Evolutionary conservation across 2,888 invertebrate genomes (phyloP).

Genomic region (Drosophila prostipennis): DNA sequence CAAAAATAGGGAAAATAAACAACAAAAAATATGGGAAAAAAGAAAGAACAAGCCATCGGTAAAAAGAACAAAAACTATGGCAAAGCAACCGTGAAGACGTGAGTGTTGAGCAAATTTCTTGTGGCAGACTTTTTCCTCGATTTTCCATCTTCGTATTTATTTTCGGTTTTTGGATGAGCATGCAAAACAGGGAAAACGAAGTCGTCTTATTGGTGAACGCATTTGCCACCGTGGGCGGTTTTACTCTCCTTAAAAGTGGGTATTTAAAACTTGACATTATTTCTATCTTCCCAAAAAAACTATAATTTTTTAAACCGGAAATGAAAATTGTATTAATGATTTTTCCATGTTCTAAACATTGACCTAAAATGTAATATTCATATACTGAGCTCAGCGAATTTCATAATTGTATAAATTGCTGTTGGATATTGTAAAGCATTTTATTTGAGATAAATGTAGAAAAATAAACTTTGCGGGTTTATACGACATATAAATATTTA

Average conservation of each 20-base stretch:
- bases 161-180: conserved; percentile 16
- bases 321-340: too few species aligned
- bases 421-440: too few species aligned
- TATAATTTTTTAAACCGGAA: too few species aligned
- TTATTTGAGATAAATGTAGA: too few species aligned
- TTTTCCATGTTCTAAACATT: too few species aligned
- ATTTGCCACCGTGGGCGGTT: conserved; percentile 12
- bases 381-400: too few species aligned
- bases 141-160: conserved; percentile 14
- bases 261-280: too few species aligned
- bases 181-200: conserved; percentile 29
- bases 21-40: not conserved
- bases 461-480: too few species aligned
- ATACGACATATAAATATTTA: too few species aligned
- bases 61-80: conserved; percentile 20
- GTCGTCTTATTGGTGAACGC: conserved; percentile 22
- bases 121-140: conserved; percentile 14
- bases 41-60: conserved; percentile 9
- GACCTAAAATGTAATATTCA: too few species aligned
- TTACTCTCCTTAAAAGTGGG: not conserved
- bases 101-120: conserved; percentile 61
- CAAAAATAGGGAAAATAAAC: conserved; percentile 13
- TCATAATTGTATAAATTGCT: too few species aligned
- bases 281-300: too few species aligned
- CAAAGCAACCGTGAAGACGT: conserved; percentile 53